Percentiles rank a stretch among this genome's conserved stretches.
Conservation (phyloP, 2,797 vertebrate species). For the Rhabdophis nuchalis region DNA sequence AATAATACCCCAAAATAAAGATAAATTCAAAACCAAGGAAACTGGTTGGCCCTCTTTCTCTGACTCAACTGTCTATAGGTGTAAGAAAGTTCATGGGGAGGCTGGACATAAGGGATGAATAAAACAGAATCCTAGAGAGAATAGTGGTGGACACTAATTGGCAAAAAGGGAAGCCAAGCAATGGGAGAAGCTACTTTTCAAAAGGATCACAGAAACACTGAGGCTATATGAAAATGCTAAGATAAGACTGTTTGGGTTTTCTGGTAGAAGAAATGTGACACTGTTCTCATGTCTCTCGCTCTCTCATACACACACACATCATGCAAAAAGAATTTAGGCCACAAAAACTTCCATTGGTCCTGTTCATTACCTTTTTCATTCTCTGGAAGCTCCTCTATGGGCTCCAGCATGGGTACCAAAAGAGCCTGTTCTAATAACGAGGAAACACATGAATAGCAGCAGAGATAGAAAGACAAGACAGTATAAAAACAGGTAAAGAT, state of each 20-base stretch:
- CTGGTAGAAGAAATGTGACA: background rate
- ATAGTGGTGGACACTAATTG: background rate
- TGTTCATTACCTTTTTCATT: slow-evolving; percentile 76
- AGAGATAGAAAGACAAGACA: slow-evolving; percentile 57
- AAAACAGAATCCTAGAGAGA: background rate
- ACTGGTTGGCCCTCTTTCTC: too few species aligned
- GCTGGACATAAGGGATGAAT: background rate
- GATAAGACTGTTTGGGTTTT: background rate
- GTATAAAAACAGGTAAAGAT: slow-evolving; percentile 57
- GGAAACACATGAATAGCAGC: slow-evolving; percentile 63
- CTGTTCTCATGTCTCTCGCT: background rate
- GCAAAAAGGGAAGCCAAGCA: background rate
- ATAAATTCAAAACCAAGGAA: background rate
- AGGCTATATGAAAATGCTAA: background rate
- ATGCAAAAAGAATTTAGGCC: background rate
- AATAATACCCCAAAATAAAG: background rate
- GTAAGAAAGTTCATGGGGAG: background rate
- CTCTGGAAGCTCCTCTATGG: slow-evolving; percentile 79
- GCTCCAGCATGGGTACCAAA: slow-evolving; percentile 71
- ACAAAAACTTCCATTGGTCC: slow-evolving; percentile 28
- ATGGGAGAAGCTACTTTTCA: background rate
- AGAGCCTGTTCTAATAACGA: slow-evolving; percentile 71
- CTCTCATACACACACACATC: background rate
- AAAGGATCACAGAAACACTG: background rate
- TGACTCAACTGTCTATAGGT: background rate